Percentiles rank a stretch among this genome's conserved stretches.
These are phyloP conservation scores for Oriolus oriolus DNA, from an alignment of 2,113 vertebrate species.

Conservation along the genomic window DNA sequence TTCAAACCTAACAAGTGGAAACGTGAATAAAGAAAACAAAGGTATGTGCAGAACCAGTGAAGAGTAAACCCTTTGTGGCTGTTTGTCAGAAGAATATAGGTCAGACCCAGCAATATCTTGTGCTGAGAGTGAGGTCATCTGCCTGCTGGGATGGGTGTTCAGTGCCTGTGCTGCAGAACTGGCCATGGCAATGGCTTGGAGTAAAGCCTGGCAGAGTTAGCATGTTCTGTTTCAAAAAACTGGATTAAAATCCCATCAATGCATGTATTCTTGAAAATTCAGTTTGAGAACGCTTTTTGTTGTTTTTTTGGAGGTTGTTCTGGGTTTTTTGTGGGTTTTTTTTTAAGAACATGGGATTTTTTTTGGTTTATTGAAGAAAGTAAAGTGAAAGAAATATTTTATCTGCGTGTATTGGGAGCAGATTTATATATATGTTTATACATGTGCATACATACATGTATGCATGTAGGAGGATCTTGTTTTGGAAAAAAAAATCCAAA, in stretches of 20 bases:
- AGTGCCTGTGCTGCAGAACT: background rate
- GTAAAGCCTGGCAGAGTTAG: background rate
- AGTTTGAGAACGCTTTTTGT: background rate
- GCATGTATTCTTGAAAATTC: background rate
- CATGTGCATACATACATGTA: rapidly evolving
- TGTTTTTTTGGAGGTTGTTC: background rate
- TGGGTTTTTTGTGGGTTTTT: background rate
- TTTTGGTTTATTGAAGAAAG: background rate
- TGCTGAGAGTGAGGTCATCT: background rate
- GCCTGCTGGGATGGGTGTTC: background rate
- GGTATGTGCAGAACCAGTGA: constrained; percentile 47
- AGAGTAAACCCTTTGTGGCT: background rate
- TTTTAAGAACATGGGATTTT: background rate
- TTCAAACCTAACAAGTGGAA: constrained; percentile 70
- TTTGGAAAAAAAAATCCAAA: background rate
- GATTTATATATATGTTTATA: too few relatives aligned
- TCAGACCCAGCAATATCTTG: background rate
- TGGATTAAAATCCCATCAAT: background rate
- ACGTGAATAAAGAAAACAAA: constrained; percentile 79
- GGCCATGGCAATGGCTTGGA: background rate
- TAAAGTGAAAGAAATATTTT: background rate
- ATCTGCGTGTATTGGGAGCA: background rate
- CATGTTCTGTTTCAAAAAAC: background rate
- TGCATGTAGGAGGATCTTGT: too few relatives aligned
- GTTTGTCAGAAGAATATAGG: background rate